Evolutionary conservation across 2,797 vertebrate genomes (phyloP), one percentile per base, ranked within the genome.

Genomic region (Tolypeutes matacus): DNA sequence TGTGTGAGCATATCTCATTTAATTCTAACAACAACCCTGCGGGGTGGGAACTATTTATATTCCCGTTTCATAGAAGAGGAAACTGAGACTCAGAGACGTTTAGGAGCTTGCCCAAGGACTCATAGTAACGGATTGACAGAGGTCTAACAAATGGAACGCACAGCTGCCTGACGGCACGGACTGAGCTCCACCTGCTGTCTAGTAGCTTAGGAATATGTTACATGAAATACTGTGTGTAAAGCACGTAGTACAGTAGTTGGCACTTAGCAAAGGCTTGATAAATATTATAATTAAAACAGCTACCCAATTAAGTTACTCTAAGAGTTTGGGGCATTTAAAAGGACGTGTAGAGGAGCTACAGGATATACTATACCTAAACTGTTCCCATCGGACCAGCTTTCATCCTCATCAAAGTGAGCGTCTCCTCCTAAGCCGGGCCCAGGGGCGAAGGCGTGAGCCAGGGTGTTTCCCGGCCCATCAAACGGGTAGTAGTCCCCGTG

Each of bases 401-500:
- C 99, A 34, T 98, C 99, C 0, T 99, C 98, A 42, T 99, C 99
- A 91, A 99, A 99, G 96, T 99, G 99, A 81, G 98, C 98, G 58
- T 99, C 99, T 95, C 99, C 99, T 72, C 99, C 99, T 0, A 98
- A 25, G 8, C 98, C 98, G 1, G 5, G 0, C 17, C 97, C 97
- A 0, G 99, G 99, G 14, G 80, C 27, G 13, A 98, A 99, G 0
- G 99, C 99, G 8, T 99, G 99, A 87, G 99, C 99, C 70, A 99
- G 97, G 0, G n/a, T 96, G 0, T 96, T 94, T 23, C 97, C 98
- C 49, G 89, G 98, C 11, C 99, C 99, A 23, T 99, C 99, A 60
- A 99, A 99, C 27, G 99, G 98, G 91, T 46, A 39, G 42, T 0
- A 13, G 86, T 99, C 99, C n/a, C 99, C 98, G 2, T 99, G 99